Conservation (phyloP, 2,888 invertebrate genomes). For the Coelopa pilipes region DNA sequence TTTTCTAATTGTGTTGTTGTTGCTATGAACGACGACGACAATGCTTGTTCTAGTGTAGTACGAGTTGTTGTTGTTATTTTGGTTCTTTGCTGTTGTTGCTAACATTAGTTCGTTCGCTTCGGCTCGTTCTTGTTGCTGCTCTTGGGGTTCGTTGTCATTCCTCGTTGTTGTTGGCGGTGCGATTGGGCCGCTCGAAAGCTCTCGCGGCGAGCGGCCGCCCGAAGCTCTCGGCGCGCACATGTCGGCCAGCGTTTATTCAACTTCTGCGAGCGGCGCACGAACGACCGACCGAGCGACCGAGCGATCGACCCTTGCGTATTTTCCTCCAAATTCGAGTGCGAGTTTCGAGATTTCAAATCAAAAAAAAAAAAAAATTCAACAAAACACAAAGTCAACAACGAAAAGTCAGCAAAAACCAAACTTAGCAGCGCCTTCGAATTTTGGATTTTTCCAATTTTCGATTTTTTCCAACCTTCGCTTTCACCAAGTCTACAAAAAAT, state of each 20-base stretch:
- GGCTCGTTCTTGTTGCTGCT: too few relatives aligned
- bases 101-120: too few relatives aligned
- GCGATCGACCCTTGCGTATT: too few relatives aligned
- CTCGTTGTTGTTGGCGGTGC: background rate
- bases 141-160: background rate
- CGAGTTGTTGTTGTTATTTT: background rate
- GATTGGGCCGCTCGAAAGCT: background rate
- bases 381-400: constrained; percentile 27
- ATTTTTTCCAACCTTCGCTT: too few relatives aligned
- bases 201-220: background rate
- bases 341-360: too few relatives aligned
- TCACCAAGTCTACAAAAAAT: too few relatives aligned
- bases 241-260: constrained; percentile 36
- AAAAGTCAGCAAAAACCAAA: too few relatives aligned
- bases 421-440: too few relatives aligned
- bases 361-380: too few relatives aligned
- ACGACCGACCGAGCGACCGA: too few relatives aligned
- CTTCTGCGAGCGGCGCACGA: constrained; percentile 44
- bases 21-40: background rate
- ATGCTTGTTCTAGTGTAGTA: background rate
- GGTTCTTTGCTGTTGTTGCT: background rate
- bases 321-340: too few relatives aligned
- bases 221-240: constrained; percentile 26
- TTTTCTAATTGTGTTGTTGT: background rate
- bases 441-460: too few relatives aligned